Evolutionary conservation across 1,140 invertebrate genomes (phyloP), one percentile per base, ranked within the genome.

Genomic region (Camponotus pennsylvanicus): DNA sequence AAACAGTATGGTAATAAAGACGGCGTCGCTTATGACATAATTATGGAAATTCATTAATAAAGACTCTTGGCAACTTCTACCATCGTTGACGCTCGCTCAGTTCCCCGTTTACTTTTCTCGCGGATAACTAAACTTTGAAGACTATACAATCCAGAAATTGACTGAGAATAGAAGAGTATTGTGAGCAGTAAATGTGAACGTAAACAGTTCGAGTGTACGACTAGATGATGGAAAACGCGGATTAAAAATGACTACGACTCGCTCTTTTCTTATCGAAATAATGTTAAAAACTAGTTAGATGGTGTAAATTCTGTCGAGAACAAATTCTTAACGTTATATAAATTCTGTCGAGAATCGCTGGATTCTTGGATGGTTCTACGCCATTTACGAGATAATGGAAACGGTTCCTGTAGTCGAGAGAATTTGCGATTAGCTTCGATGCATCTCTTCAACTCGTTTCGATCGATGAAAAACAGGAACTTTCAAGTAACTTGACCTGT

Each of bases 11-110:
- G 79, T 88, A 91, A 91, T 92, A 91, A 92, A 88, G 86, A 88
- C 85, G 78, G 67, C 85, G 70, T 86, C 61, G 80, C 80, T 90
- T 89, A 90, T 92, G 88, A 90, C 86, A 92, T 93, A 93, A 92
- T 92, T 92, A 93, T 92, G 92, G 89, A 92, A 93, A 93, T 92
- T 92, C 79, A 78, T 92, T 92, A 92, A 92, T 93, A 92, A 92
- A 90, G 85, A 87, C 70, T 69, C 86, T 61, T 55, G 52, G 67
- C 59, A 66, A 86, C 83, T 79, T 71, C 11, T 61, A 67, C 27
- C 61, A 57, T 45, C 59, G 57, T 27, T 52, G 70, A 83, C 61
- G 59, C 27, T 18, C 52, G 42, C 86, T 86, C 63, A 73, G 55
- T 57, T 42, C 45, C 5, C 61, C 59, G 73, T 61, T 73, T 49